Evolutionary conservation across 2,888 invertebrate species (phyloP).

Genomic region (Drosophila setosimentum): DNA sequence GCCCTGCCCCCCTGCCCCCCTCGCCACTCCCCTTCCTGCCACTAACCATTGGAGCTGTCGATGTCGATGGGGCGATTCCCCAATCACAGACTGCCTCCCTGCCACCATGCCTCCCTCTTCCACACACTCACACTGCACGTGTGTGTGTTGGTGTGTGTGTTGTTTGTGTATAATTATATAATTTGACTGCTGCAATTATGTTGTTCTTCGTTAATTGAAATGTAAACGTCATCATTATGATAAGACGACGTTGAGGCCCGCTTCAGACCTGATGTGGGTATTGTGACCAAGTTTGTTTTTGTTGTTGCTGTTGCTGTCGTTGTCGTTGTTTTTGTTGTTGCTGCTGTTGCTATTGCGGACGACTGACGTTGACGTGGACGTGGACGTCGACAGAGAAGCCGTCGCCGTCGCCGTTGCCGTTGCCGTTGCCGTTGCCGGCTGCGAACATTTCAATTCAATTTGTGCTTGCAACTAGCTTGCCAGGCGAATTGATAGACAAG

Average conservation of each 20-base stretch:
- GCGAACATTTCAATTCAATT: slow-evolving; percentile 41
- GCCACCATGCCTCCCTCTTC: background rate
- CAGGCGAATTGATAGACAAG: background rate
- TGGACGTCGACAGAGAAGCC: slow-evolving; percentile 66
- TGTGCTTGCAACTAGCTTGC: slow-evolving; percentile 20
- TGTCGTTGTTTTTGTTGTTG: slow-evolving; percentile 19
- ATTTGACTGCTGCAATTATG: slow-evolving; percentile 81
- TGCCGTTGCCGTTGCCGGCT: slow-evolving; percentile 72
- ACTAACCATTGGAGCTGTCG: slow-evolving; percentile 14
- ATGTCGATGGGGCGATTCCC: slow-evolving; percentile 35
- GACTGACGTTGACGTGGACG: slow-evolving; percentile 25
- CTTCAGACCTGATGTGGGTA: slow-evolving; percentile 24
- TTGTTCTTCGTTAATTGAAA: slow-evolving; percentile 80
- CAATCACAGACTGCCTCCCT: background rate
- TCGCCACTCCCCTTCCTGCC: background rate
- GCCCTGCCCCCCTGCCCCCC: background rate
- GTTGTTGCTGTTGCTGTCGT: slow-evolving; percentile 3
- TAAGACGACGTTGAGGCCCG: slow-evolving; percentile 60
- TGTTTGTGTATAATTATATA: slow-evolving; percentile 78
- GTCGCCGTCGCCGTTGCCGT: slow-evolving; percentile 76
- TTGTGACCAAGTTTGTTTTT: slow-evolving; percentile 18
- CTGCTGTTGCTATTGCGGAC: slow-evolving; percentile 20
- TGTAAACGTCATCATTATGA: slow-evolving; percentile 82
- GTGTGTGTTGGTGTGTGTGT: slow-evolving; percentile 34
- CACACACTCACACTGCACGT: background rate